phyloP scores from a whole-genome alignment of 2,888 invertebrate genomes.

The Agrochola litura region DNA sequence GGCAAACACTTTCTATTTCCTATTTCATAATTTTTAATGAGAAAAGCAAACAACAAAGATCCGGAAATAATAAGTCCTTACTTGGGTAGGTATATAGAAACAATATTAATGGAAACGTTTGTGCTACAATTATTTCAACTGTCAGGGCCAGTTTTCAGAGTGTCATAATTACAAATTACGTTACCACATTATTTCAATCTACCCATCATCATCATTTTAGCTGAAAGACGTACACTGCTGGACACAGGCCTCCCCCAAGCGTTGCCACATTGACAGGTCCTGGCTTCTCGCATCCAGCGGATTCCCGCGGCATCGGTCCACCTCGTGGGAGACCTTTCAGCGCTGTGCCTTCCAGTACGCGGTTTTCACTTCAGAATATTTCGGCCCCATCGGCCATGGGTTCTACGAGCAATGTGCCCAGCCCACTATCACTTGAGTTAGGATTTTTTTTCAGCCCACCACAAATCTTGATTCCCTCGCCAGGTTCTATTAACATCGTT shows the following conservation, averaged over 20 bases:
- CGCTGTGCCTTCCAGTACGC: neutral
- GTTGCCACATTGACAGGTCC: neutral
- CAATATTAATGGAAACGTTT: too few species aligned
- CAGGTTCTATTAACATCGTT: conserved; percentile 25
- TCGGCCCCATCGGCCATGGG: neutral
- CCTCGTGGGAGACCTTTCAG: neutral
- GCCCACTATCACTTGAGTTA: neutral
- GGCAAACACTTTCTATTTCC: conserved; percentile 22
- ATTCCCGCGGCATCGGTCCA: neutral
- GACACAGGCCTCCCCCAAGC: neutral
- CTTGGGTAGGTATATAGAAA: neutral
- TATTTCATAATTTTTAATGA: neutral
- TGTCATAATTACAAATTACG: neutral
- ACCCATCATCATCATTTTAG: neutral
- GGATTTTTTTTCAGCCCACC: neutral
- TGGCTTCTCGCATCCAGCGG: neutral
- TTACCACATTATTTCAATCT: neutral
- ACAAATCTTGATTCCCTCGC: neutral
- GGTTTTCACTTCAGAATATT: neutral
- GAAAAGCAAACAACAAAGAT: conserved; percentile 13
- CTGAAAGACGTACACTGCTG: neutral
- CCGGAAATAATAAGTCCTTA: conserved; percentile 16
- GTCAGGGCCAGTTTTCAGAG: too few species aligned
- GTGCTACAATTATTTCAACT: too few species aligned
- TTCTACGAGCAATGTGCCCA: neutral